Evolutionary conservation across 2,888 invertebrate genomes (phyloP), one percentile per base, ranked within the genome.

Genomic region (Drosophila prolongata): DNA sequence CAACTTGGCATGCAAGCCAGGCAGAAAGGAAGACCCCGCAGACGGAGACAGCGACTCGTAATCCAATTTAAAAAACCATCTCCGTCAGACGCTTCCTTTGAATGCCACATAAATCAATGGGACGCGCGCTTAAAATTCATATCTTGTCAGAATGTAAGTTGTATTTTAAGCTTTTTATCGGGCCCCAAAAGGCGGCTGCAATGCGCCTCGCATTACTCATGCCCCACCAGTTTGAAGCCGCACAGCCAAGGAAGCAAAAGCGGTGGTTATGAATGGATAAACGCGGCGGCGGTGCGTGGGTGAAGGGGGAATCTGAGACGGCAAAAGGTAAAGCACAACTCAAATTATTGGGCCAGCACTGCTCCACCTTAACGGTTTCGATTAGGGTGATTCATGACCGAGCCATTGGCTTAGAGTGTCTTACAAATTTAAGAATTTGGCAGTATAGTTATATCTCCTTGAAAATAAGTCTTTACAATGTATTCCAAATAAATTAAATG

Each of bases 81-180:
- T 67, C 53, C 64, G 55, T 53, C 69, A 54, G 59, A 50, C 70
- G 72, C 70, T 61, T 68, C 55, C 73, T 58, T 65, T 44, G 72
- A 57, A 53, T 57, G 34, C 60, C 76, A 72, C 78, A 90, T 89
- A 89, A 90, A 89, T 90, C 90, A 86, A 73, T 57, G 70, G 55
- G 77, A 79, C 78, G 78, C 86, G 88, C 88, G 79, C 83, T 90
- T 90, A 82, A 89, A 80, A 90, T 90, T 87, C 90, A 90, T 90
- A 90, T 77, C 85, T 86, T 88, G 87, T 89, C 90, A 83, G 76
- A 83, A 79, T 82, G 86, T 83, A 86, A 87, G 81, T 85, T 83
- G 78, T 86, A 80, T 81, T 84, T 87, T 89, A 84, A 89, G 84
- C 84, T 89, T 89, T 89, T 89, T 87, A 87, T 87, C 83, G 82